Evolutionary conservation across 1,140 invertebrate genomes (phyloP), one percentile per base, ranked within the genome.

Genomic region (Druon quercuslanigerum): DNA sequence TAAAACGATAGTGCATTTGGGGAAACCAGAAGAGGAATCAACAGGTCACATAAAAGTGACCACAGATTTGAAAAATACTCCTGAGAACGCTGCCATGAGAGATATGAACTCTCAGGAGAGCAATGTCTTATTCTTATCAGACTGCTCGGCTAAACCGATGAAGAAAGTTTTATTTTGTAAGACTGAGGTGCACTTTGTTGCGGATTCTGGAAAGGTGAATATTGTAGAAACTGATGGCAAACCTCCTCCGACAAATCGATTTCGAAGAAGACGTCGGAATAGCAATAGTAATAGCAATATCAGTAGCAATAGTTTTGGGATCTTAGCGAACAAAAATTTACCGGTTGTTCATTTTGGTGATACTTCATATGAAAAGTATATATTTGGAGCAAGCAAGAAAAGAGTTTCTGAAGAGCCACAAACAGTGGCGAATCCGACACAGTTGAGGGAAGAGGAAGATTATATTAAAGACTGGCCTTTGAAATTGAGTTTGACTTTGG

Each of bases 191-290:
- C 96, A 97, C 88, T 96, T 97, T 88, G 95, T 95, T 0, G 94
- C 95, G n/a, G 96, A 96, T 84, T 94, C 95, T 1, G 96, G 96
- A 0, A 94, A 94, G 82, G 95, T 97, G 0, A 96, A 96, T 86
- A 96, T 97, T 71, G 96, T 97, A n/a, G 95, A 96, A 87, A 96
- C 96, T 0, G 95, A 96, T 87, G 95, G 95, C 71, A 96, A 96
- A 87, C 96, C 96, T 70, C 96, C 96, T 20, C 95, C 96, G 9
- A 95, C 95, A 1, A 95, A 96, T 86, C 94, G 95, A 86, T 96
- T 96, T 86, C 92, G 96, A 76, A 92, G 94, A 84, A 90, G 94
- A 77, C 92, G 94, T 82, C 89, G 88, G 25, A 79, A 79, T 71
- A 60, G 70, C 84, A 76, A 85, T 84, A 16, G 88, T 86, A 4